Base-by-base conservation (phyloP, 2,797 vertebrate genomes). In the Manis pentadactyla region DNA sequence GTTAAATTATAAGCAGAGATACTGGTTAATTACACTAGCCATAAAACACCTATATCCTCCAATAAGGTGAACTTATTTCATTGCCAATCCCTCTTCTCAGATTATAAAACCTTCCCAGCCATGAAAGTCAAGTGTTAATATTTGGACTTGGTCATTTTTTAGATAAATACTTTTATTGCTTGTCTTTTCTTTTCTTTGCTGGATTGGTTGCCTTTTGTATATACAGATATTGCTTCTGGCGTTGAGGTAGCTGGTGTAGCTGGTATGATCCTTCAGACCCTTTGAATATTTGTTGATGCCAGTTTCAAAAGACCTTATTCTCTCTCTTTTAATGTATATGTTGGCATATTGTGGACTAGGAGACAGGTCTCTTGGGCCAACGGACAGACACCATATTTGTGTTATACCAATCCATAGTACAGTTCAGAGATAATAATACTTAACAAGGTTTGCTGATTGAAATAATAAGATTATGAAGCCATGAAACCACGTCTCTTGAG, bases 1-100 rank as follows among this genome's bases (percentile, higher is more conserved):
- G 29, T 53, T 91, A 49, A 89, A 89, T 73, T 68, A 87, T 90
- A 51, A 90, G n/a, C 19, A 57, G n/a, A 93, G 27, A 37, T 90
- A 39, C 21, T 27, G 34, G 94, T 83, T 63, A 90, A 81, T 77
- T 79, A 87, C 6, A 27, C 4, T 42, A 86, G 10, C 21, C 49
- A 61, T 53, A 10, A 85, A 73, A 82, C 1, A 79, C 0, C 10
- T 59, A 13, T 63, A 61, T 73, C 51, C 42, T 81, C 31, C 37
- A 66, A 25, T 96, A 84, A 39, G 14, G 2, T 95, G 8, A 92
- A 69, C 23, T 68, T 81, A 64, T 39, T 75, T 90, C 31, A 90
- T 25, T 59, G 2, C 10, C 46, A 88, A 14, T 82, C 9, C 19
- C 2, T 90, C 34, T 84, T 92, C 37, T 66, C 37, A 69, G 23